Conservation (phyloP, 2,888 invertebrate species). For the Drosophila villosipedis region DNA sequence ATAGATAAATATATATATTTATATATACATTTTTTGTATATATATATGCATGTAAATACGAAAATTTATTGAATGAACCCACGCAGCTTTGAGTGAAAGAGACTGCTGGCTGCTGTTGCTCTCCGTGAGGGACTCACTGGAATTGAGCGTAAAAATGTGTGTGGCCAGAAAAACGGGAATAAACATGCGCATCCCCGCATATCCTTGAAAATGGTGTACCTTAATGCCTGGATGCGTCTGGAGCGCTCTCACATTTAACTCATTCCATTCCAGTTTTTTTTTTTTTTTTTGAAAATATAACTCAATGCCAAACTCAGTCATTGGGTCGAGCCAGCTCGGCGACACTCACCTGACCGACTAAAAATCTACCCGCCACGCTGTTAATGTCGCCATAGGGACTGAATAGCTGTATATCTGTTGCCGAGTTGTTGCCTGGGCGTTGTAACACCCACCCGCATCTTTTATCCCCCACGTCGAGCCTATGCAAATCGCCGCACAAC, state of each 20-base stretch:
- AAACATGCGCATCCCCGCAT: slow-evolving; percentile 78
- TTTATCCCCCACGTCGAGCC: slow-evolving; percentile 31
- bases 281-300: slow-evolving; percentile 43
- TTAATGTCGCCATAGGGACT: slow-evolving; percentile 76
- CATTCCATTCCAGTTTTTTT: slow-evolving; percentile 64
- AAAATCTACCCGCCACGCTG: slow-evolving; percentile 41
- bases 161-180: slow-evolving; percentile 66
- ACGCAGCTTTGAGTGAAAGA: slow-evolving; percentile 72
- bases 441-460: neutral
- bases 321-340: slow-evolving; percentile 53
- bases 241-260: slow-evolving; percentile 19
- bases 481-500: slow-evolving; percentile 73
- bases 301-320: slow-evolving; percentile 67
- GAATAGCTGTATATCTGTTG: slow-evolving; percentile 21
- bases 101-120: slow-evolving; percentile 27
- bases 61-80: slow-evolving; percentile 74
- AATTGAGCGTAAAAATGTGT: slow-evolving; percentile 66
- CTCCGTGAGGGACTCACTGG: slow-evolving; percentile 50
- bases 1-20: neutral
- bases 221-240: slow-evolving; percentile 56
- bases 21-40: neutral
- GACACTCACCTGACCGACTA: slow-evolving; percentile 64
- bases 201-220: slow-evolving; percentile 68
- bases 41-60: slow-evolving; percentile 7
- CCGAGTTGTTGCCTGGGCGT: slow-evolving; percentile 21